Percentiles rank a stretch among this genome's conserved stretches.
Evolutionary conservation across 2,888 invertebrate species (phyloP).

Genomic region (Eledona agricola): DNA sequence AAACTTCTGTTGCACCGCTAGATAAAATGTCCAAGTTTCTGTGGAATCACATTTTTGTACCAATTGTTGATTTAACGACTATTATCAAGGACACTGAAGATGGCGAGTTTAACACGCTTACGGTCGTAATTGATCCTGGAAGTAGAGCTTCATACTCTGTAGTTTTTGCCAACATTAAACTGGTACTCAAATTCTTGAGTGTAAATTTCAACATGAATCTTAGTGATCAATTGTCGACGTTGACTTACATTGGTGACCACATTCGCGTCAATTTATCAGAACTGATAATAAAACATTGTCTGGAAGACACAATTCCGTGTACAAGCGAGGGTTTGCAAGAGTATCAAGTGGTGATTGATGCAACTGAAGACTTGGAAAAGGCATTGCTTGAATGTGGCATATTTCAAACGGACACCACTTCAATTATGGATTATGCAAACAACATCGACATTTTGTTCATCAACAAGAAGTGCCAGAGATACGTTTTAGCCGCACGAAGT

Average conservation of each 20-base stretch:
- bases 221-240: slow-evolving; percentile 61
- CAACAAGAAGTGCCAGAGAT: slow-evolving; percentile 77
- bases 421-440: slow-evolving; percentile 74
- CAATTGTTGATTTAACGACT: slow-evolving; percentile 66
- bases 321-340: slow-evolving; percentile 74
- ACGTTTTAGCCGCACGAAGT: slow-evolving; percentile 72
- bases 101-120: slow-evolving; percentile 6
- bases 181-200: slow-evolving; percentile 68
- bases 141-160: slow-evolving; percentile 64
- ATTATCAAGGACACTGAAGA: slow-evolving; percentile 61
- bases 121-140: slow-evolving; percentile 59
- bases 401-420: slow-evolving; percentile 66
- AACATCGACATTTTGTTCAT: slow-evolving; percentile 81
- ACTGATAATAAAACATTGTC: slow-evolving; percentile 75
- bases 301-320: slow-evolving; percentile 79
- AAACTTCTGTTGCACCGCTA: slow-evolving; percentile 64
- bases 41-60: slow-evolving; percentile 67
- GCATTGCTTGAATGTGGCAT: slow-evolving; percentile 69
- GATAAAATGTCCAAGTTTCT: slow-evolving; percentile 69
- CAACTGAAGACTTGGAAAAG: slow-evolving; percentile 73
- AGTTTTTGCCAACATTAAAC: slow-evolving; percentile 68
- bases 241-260: slow-evolving; percentile 67
- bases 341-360: slow-evolving; percentile 70
- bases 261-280: slow-evolving; percentile 70
- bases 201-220: slow-evolving; percentile 66